Evolutionary conservation across 2,113 vertebrate genomes (phyloP).

Genomic region (Rhipidura dahli): DNA sequence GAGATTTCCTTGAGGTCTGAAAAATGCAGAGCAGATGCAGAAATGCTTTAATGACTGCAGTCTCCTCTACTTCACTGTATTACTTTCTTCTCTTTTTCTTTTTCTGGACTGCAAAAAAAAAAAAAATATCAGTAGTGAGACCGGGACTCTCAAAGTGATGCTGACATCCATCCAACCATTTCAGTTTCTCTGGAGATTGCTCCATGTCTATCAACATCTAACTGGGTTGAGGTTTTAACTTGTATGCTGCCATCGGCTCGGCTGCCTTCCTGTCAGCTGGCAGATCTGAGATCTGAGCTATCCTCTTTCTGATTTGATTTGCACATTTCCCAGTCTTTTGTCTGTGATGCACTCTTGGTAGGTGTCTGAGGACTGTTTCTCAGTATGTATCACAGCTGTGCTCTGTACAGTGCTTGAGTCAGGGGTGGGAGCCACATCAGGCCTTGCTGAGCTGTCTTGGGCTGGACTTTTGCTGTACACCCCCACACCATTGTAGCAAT

Average conservation of each 20-base stretch:
- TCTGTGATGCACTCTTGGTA: neutral
- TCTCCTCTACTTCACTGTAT: neutral
- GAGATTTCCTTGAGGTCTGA: conserved; percentile 8
- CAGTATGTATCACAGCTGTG: rapidly evolving
- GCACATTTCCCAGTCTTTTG: neutral
- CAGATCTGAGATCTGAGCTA: neutral
- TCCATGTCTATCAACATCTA: neutral
- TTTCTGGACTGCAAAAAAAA: neutral
- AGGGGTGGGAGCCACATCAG: neutral
- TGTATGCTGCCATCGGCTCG: neutral
- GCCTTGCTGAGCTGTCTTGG: neutral
- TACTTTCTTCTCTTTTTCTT: neutral
- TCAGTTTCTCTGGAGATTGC: conserved; percentile 22
- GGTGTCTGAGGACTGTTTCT: neutral
- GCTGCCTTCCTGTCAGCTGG: neutral
- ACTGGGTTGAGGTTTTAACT: neutral
- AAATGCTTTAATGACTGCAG: neutral
- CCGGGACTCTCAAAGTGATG: neutral
- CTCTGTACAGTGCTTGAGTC: neutral
- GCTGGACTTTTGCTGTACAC: neutral
- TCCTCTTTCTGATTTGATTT: neutral
- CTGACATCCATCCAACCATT: neutral
- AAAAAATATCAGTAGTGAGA: neutral
- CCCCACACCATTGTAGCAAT: neutral
- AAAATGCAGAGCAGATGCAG: neutral